phyloP scores from a whole-genome alignment of 2,797 vertebrate genomes.

The Bovichtus diacanthus region DNA sequence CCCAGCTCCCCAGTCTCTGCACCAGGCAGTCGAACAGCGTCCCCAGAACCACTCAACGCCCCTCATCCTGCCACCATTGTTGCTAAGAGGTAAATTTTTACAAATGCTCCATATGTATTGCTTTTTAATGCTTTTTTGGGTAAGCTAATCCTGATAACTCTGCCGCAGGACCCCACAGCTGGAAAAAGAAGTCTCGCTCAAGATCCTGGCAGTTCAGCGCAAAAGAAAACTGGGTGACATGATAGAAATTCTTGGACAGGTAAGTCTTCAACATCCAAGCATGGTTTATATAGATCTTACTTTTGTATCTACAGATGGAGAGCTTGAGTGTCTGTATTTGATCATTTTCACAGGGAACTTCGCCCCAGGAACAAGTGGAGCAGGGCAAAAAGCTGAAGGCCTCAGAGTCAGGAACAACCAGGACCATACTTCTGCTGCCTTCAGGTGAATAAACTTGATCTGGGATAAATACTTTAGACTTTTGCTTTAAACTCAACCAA shows the following conservation, averaged over 20 bases:
- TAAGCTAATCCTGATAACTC: slow-evolving; percentile 18
- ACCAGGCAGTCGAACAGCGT: slow-evolving; percentile 81
- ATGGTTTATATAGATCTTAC: not conserved
- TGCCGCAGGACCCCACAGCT: slow-evolving; percentile 84
- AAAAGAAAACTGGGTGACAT: slow-evolving; percentile 94
- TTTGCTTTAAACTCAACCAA: not conserved
- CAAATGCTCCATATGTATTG: not conserved
- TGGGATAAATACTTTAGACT: not conserved
- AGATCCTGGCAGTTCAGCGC: slow-evolving; percentile 89
- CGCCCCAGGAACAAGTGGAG: slow-evolving; percentile 84
- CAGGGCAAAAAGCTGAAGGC: slow-evolving; percentile 93
- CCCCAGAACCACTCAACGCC: slow-evolving; percentile 74
- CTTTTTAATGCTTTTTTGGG: not conserved
- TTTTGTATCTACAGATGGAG: not conserved
- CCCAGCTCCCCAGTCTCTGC: slow-evolving; percentile 81
- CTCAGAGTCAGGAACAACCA: slow-evolving; percentile 82
- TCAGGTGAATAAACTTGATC: slow-evolving; percentile 84
- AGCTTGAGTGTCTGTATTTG: slow-evolving; percentile 24
- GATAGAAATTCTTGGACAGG: slow-evolving; percentile 90
- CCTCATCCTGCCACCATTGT: slow-evolving; percentile 35
- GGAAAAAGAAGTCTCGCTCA: slow-evolving; percentile 89
- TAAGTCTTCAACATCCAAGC: slow-evolving; percentile 71
- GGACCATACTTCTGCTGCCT: slow-evolving; percentile 92
- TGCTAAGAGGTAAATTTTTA: slow-evolving; percentile 65
- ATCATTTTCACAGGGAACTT: slow-evolving; percentile 81